Conservation (phyloP, 2,888 invertebrate species). For the Acleris emargana region DNA sequence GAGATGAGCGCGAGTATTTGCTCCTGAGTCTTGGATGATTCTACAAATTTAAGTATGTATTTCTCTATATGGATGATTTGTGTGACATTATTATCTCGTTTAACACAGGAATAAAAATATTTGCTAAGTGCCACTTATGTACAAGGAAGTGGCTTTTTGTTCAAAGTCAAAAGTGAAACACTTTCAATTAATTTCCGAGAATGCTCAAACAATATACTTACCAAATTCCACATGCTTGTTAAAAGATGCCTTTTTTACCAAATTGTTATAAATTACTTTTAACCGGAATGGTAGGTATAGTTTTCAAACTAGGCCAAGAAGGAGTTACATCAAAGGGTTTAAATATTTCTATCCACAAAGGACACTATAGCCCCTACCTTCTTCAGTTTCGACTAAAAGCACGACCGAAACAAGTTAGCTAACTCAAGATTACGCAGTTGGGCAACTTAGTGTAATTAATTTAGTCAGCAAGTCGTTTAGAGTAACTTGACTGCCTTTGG, state of each 20-base stretch:
- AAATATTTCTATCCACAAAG: constrained; percentile 24
- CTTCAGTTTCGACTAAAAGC: constrained; percentile 37
- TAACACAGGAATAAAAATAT: background rate
- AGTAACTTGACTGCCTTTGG: constrained; percentile 28
- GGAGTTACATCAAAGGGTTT: constrained; percentile 13
- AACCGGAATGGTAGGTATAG: constrained; percentile 3
- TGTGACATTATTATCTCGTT: background rate
- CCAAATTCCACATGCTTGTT: too few relatives aligned
- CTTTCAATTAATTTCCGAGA: too few relatives aligned
- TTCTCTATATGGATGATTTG: too few relatives aligned
- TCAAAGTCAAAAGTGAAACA: too few relatives aligned
- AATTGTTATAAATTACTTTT: background rate
- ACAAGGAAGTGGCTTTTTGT: too few relatives aligned
- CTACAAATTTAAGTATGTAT: too few relatives aligned
- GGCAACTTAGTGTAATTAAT: constrained; percentile 38
- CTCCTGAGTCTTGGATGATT: too few relatives aligned
- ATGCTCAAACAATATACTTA: too few relatives aligned
- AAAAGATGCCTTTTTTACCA: too few relatives aligned
- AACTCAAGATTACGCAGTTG: constrained; percentile 40
- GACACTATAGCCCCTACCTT: constrained; percentile 21
- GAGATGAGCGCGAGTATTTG: too few relatives aligned
- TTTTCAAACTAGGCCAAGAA: constrained; percentile 9
- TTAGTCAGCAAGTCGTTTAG: constrained; percentile 37
- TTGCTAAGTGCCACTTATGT: too few relatives aligned
- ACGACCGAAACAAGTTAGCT: constrained; percentile 40